phyloP scores from a whole-genome alignment of 1,140 invertebrate genomes.

The Drosophila miranda region DNA sequence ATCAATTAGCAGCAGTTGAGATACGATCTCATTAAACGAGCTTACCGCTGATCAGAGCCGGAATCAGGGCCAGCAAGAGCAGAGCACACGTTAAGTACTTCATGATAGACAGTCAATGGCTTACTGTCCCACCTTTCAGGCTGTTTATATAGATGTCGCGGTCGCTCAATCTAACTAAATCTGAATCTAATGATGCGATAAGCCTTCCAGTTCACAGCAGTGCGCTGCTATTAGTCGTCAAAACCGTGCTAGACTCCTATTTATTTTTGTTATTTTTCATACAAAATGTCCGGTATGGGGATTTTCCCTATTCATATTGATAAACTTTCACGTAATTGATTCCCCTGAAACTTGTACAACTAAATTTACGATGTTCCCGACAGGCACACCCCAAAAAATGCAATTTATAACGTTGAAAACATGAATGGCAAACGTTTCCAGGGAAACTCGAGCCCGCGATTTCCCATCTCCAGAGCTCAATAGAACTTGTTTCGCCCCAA shows the following conservation, averaged over 20 bases:
- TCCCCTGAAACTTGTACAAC: conserved; percentile 30
- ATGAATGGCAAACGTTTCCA: conserved; percentile 62
- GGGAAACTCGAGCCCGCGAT: conserved; percentile 32
- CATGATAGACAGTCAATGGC: conserved; percentile 36
- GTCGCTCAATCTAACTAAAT: conserved; percentile 36
- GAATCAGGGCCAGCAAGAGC: conserved; percentile 50
- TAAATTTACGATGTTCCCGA: conserved; percentile 22
- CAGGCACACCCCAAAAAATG: conserved; percentile 35
- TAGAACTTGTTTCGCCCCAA: conserved; percentile 20
- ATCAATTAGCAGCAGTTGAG: conserved; percentile 23
- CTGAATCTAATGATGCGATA: conserved; percentile 25
- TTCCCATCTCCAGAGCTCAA: neutral
- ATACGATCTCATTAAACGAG: conserved; percentile 17
- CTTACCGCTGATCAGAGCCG: conserved; percentile 56
- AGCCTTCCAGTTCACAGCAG: neutral
- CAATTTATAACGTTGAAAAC: conserved; percentile 13
- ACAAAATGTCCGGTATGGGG: neutral
- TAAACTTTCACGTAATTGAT: conserved; percentile 27
- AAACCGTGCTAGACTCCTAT: too few species aligned
- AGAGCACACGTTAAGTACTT: conserved; percentile 59
- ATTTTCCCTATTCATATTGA: conserved; percentile 14
- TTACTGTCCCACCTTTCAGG: conserved; percentile 2
- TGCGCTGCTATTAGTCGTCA: conserved; percentile 21
- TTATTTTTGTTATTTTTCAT: too few species aligned
- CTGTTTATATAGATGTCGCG: conserved; percentile 33